Percentiles rank a stretch among this genome's conserved stretches.
phyloP scores from a whole-genome alignment of 2,113 vertebrate genomes.

The Eleginops maclovinus region DNA sequence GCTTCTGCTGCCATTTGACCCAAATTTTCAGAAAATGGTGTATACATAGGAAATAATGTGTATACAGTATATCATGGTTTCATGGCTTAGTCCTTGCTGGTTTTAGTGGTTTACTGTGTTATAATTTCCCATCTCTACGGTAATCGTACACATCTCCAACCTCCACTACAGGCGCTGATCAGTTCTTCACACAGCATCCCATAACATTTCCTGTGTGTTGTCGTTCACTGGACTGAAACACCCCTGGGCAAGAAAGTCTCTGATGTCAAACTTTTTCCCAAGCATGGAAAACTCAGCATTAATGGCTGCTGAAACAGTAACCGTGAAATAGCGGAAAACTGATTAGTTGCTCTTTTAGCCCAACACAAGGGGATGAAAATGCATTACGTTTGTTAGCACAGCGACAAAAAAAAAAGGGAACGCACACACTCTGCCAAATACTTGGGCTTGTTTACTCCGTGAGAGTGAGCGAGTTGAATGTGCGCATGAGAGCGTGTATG shows the following conservation, averaged over 20 bases:
- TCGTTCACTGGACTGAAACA: neutral
- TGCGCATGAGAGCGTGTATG: neutral
- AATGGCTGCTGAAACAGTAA: neutral
- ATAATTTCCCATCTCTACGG: conserved; percentile 16
- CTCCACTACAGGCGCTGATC: neutral
- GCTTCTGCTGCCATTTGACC: neutral
- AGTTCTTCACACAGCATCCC: neutral
- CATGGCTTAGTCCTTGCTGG: too few species aligned
- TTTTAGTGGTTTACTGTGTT: neutral
- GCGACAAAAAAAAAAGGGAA: conserved; percentile 6
- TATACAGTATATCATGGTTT: too few species aligned
- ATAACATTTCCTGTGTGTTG: neutral
- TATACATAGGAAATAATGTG: neutral
- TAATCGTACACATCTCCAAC: neutral
- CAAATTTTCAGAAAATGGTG: neutral
- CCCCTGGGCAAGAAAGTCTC: neutral
- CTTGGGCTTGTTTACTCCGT: neutral
- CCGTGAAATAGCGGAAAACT: neutral
- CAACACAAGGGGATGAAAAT: neutral
- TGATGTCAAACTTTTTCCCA: neutral
- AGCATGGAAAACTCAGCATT: neutral
- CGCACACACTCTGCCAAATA: neutral
- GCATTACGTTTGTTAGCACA: neutral
- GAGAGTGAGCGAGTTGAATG: neutral
- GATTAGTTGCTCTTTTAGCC: neutral